Evolutionary conservation across 2,797 vertebrate genomes (phyloP).

Genomic region (Betta splendens): DNA sequence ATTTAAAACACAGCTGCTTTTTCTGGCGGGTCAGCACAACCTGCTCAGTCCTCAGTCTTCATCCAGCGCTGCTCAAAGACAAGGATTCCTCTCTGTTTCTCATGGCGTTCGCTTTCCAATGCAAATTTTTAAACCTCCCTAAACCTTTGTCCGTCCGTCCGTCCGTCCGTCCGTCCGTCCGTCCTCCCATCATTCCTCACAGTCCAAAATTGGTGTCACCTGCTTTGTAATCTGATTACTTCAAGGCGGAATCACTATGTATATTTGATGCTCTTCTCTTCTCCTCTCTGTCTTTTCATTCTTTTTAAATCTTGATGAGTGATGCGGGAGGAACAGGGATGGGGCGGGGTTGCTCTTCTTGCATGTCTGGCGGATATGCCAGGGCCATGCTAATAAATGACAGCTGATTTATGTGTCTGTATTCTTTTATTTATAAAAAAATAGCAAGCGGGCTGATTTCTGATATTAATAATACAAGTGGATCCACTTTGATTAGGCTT

Average conservation of each 20-base stretch:
- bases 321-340: constrained; percentile 87
- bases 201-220: constrained; percentile 93
- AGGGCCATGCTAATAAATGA: constrained; percentile 99
- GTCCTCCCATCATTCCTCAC: constrained; percentile 90
- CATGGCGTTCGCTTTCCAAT: constrained; percentile 70
- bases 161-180: constrained; percentile 55
- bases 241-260: constrained; percentile 97
- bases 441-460: constrained; percentile 99
- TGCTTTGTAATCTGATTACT: constrained; percentile 99
- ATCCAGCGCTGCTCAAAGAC: constrained; percentile 45
- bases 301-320: constrained; percentile 96
- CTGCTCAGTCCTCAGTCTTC: constrained; percentile 20
- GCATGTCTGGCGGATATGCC: constrained; percentile 98
- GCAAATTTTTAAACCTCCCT: constrained; percentile 82
- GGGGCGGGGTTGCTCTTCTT: constrained; percentile 79
- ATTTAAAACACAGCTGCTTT: constrained; percentile 64
- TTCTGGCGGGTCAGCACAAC: constrained; percentile 72
- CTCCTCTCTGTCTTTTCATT: constrained; percentile 75
- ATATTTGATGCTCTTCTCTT: constrained; percentile 91
- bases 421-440: constrained; percentile 99
- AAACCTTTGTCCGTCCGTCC: constrained; percentile 53
- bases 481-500: constrained; percentile 99
- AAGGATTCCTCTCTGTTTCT: constrained; percentile 35
- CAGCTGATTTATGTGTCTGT: constrained; percentile 99
- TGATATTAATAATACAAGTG: constrained; percentile 99